Evolutionary conservation across 2,113 vertebrate genomes (phyloP), one percentile per base, ranked within the genome.

Genomic region (Phodopus roborovskii): DNA sequence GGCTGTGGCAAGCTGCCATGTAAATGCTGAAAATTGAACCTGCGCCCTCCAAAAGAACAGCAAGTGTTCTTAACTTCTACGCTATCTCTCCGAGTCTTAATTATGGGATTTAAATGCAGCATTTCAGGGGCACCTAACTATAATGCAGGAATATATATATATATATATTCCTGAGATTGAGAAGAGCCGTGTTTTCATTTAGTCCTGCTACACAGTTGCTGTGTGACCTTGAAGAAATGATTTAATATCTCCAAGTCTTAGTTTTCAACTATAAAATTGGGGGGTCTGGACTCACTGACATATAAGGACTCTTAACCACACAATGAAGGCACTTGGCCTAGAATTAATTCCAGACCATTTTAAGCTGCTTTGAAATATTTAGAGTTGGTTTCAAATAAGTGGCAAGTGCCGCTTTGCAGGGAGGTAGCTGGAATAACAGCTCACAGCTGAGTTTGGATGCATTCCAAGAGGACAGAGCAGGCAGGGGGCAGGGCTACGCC

Each of bases 401-500:
- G 62, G 60, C 24, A 36, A 83, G 62, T 4, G 28, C 56, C n/a
- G 6, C 64, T 30, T 71, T 5, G 0, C n/a, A 48, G 45, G 15
- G 64, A 78, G 16, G 84, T 68, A 1, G 78, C 94, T 88, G 94
- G 95, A 88, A 89, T 90, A 96, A 97, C 79, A 95, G 94, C 30
- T 92, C n/a, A 1, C 73, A 26, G 93, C 91, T 91, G 53, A 88
- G 66, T 74, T 62, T 9, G n/a, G 45, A 53, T 79, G 12, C 45
- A 58, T 13, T 50, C 79, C 36, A 19, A 42, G 33, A 85, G 36
- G 71, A 73, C 89, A 19, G 39, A 94, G 93, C 78, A 30, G 87
- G 16, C 78, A 30, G 87, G 16, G 62, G 45, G 11, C 36, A 97
- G 98, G n/a, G 53, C 96, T 95, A 92, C 83, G 93, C 97, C 97